Evolutionary conservation across 2,113 vertebrate genomes (phyloP).

Genomic region (Ameiurus melas): DNA sequence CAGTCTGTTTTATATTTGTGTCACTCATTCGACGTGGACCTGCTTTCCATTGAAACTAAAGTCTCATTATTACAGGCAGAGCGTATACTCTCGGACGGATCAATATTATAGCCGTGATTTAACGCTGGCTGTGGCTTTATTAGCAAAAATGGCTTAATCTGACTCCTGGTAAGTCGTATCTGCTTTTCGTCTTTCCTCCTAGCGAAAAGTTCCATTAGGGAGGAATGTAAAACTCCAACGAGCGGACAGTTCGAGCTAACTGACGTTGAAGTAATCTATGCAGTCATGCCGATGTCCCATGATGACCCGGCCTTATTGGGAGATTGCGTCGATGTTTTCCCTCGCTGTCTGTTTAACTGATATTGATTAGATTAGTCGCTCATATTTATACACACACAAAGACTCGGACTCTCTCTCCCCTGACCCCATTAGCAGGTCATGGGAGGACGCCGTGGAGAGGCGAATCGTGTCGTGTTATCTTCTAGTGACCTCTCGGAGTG

Average conservation of each 20-base stretch:
- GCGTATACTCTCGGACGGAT: constrained; percentile 47
- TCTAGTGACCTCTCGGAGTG: constrained; percentile 21
- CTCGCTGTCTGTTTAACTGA: constrained; percentile 58
- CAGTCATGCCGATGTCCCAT: not conserved
- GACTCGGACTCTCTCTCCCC: constrained; percentile 22
- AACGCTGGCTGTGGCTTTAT: constrained; percentile 46
- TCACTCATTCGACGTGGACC: constrained; percentile 26
- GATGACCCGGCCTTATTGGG: constrained; percentile 26
- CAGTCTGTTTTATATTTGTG: constrained; percentile 30
- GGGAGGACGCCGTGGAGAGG: constrained; percentile 50
- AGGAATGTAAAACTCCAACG: not conserved
- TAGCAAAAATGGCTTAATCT: constrained; percentile 53
- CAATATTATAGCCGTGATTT: constrained; percentile 50
- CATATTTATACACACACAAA: constrained; percentile 21
- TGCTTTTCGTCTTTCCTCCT: not conserved
- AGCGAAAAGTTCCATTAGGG: constrained; percentile 10
- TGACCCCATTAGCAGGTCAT: constrained; percentile 54
- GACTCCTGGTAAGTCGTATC: constrained; percentile 17
- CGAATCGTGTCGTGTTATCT: constrained; percentile 48
- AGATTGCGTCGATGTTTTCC: constrained; percentile 19
- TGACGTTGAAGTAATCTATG: not conserved
- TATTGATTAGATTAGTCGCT: constrained; percentile 58
- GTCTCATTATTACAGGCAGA: constrained; percentile 28
- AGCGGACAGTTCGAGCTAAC: not conserved
- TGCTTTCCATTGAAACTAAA: constrained; percentile 34